A percentile compares a stretch with the other conserved stretches of the same genome.
phyloP scores from a whole-genome alignment of 2,888 invertebrate species.

The Rhaphigaster nebulosa region DNA sequence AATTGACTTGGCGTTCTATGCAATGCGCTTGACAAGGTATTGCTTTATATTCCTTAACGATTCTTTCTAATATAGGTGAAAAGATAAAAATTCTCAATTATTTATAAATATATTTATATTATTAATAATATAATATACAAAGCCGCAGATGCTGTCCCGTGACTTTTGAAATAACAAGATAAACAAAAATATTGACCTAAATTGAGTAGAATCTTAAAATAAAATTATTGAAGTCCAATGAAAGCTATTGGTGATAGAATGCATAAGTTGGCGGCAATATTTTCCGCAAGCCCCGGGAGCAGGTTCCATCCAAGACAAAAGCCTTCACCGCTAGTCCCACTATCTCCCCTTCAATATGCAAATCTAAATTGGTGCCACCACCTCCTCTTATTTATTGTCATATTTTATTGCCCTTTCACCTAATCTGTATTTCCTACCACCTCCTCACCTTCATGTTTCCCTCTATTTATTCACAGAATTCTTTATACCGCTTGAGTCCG shows the following conservation, averaged over 20 bases:
- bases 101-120: too few relatives aligned
- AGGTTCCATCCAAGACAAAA: neutral
- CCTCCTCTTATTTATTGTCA: neutral
- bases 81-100: too few relatives aligned
- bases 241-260: neutral
- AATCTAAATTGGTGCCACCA: constrained; percentile 16
- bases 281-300: neutral
- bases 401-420: neutral
- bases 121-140: too few relatives aligned
- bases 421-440: neutral
- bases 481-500: neutral
- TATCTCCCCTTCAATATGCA: constrained; percentile 2
- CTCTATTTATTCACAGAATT: neutral
- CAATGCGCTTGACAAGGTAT: too few relatives aligned
- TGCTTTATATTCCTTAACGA: too few relatives aligned
- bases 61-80: too few relatives aligned
- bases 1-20: too few relatives aligned
- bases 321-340: neutral
- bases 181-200: too few relatives aligned
- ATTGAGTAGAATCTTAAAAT: neutral
- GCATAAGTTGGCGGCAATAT: neutral
- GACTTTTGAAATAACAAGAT: too few relatives aligned
- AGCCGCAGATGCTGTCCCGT: too few relatives aligned
- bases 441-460: neutral
- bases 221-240: neutral